Percentiles rank a stretch among this genome's conserved stretches.
Evolutionary conservation across 35 echinoderm and acorn worm genomes (phyloP).

Genomic region (Lytechinus pictus): DNA sequence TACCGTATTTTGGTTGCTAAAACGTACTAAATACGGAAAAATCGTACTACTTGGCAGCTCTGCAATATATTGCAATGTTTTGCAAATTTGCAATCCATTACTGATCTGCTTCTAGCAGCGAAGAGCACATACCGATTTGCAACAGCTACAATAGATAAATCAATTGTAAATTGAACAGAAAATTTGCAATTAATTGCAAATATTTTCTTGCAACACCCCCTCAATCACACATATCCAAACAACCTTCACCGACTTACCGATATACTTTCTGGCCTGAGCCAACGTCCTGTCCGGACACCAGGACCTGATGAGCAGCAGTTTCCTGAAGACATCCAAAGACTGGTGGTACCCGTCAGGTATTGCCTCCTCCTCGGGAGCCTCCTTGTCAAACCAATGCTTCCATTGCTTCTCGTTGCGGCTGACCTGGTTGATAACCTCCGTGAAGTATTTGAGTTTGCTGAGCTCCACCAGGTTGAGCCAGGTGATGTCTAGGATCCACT

Average conservation of each 20-base stretch:
- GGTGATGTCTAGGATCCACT: slow-evolving; percentile 97
- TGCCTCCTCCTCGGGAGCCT: slow-evolving; percentile 88
- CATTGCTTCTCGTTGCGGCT: slow-evolving; percentile 96
- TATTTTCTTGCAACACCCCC: no score
- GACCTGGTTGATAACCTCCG: slow-evolving; percentile 93
- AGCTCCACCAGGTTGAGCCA: slow-evolving; percentile 99
- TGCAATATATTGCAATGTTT: no score
- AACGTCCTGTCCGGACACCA: slow-evolving; percentile 98
- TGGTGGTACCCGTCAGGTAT: slow-evolving; percentile 98
- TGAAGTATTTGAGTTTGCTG: slow-evolving; percentile 91
- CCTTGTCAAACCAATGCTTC: slow-evolving; percentile 99
- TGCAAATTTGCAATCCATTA: no score
- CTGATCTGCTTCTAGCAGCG: no score
- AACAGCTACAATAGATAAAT: no score
- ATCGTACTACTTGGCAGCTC: no score
- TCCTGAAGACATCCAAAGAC: slow-evolving; percentile 91
- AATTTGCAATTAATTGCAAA: no score
- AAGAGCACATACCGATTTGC: no score
- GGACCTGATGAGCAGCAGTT: slow-evolving; percentile 84
- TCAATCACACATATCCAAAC: neutral
- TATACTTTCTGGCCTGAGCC: slow-evolving; percentile 93
- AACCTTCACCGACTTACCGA: slow-evolving; percentile 64
- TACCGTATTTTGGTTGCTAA: no score
- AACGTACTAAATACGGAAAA: no score
- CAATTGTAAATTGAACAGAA: no score